Conservation (phyloP, 1,140 invertebrate species). For the Agraylea sexmaculata region DNA sequence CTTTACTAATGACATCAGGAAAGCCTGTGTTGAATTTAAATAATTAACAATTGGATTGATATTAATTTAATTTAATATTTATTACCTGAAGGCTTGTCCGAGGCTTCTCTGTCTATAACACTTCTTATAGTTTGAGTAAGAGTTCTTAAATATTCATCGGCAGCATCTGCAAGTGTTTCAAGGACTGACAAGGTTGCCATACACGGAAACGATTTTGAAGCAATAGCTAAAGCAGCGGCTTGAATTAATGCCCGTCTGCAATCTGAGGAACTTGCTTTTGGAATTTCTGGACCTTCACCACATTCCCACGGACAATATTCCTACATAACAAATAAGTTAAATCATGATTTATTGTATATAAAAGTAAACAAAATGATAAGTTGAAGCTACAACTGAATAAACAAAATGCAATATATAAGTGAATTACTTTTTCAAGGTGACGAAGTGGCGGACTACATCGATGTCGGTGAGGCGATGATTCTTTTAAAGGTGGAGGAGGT, state of each 20-base stretch:
- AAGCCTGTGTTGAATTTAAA: constrained; percentile 26
- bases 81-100: constrained; percentile 21
- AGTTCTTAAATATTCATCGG: constrained; percentile 34
- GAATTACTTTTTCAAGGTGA: constrained; percentile 14
- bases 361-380: too few species aligned
- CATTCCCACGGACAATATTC: constrained; percentile 35
- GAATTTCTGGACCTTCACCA: constrained; percentile 30
- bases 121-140: constrained; percentile 34
- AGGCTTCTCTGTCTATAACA: constrained; percentile 33
- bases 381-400: too few species aligned
- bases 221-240: constrained; percentile 35
- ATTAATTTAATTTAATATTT: neutral
- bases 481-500: too few species aligned
- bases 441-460: constrained; percentile 11
- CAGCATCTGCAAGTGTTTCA: constrained; percentile 30
- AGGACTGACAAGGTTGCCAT: constrained; percentile 31
- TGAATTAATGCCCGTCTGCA: constrained; percentile 32
- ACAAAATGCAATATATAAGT: too few species aligned
- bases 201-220: constrained; percentile 27
- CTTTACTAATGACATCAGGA: constrained; percentile 36
- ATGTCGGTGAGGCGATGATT: too few species aligned
- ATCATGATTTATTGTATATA: too few species aligned
- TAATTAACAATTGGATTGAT: neutral
- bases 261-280: constrained; percentile 33
- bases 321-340: too few species aligned